Evolutionary conservation across 1,140 invertebrate genomes (phyloP).

Genomic region (Babylonia areolata): DNA sequence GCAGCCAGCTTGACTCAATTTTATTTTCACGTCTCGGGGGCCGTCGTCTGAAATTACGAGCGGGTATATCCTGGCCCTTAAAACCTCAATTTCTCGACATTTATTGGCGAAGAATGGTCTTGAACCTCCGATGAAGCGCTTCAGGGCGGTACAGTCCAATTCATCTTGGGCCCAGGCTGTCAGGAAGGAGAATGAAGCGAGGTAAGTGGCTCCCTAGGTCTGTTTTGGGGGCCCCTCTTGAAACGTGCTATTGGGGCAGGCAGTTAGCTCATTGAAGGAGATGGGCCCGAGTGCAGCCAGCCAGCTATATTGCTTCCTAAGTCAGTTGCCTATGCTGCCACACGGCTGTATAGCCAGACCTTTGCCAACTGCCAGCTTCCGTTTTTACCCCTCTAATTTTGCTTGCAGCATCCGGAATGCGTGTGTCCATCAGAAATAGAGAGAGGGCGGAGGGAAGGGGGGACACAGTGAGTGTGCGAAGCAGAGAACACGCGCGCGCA

Average conservation of each 20-base stretch:
- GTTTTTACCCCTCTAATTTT: no score
- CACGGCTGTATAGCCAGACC: not conserved
- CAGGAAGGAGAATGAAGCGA: not conserved
- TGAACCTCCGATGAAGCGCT: conserved; percentile 14
- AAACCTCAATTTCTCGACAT: conserved; percentile 23
- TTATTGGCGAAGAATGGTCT: conserved; percentile 29
- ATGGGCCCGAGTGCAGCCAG: not conserved
- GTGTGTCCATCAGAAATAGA: no score
- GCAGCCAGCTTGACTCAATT: conserved; percentile 37
- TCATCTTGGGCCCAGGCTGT: conserved; percentile 30
- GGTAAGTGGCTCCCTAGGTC: conserved; percentile 6
- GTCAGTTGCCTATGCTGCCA: not conserved
- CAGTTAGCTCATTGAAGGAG: not conserved
- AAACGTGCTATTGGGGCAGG: no score
- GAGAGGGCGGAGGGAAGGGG: no score
- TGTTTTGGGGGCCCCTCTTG: not conserved
- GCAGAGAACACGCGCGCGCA: no score
- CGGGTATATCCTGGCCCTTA: conserved; percentile 15
- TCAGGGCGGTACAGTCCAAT: conserved; percentile 16
- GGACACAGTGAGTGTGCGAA: no score
- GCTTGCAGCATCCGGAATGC: no score
- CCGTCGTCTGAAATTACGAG: conserved; percentile 19
- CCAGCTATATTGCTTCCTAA: not conserved
- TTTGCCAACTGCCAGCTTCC: not conserved
- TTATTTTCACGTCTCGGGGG: conserved; percentile 22